phyloP scores from a whole-genome alignment of 1,140 invertebrate genomes.

The Cardiocondyla obscurior region DNA sequence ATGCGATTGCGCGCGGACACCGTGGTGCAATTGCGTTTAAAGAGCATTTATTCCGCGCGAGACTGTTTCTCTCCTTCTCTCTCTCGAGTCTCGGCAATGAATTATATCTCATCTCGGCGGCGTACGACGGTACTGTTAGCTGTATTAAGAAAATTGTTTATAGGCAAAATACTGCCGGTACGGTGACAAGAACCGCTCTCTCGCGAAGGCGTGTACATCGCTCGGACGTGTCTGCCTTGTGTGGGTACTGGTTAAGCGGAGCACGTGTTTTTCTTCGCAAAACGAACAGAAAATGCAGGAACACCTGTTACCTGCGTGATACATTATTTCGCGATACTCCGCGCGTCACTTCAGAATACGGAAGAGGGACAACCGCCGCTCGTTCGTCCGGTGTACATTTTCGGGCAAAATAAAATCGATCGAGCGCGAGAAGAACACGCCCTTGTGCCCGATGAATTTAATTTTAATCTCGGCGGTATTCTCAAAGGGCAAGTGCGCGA shows the following conservation, averaged over 20 bases:
- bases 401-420: slow-evolving; percentile 47
- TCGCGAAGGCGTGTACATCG: neutral
- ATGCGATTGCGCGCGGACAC: slow-evolving; percentile 40
- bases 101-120: slow-evolving; percentile 28
- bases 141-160: slow-evolving; percentile 54
- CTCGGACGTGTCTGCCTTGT: neutral
- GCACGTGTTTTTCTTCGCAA: slow-evolving; percentile 60
- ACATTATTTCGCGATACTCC: slow-evolving; percentile 44
- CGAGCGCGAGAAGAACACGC: slow-evolving; percentile 50
- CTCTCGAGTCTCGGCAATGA: neutral
- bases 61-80: neutral
- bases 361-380: neutral
- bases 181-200: slow-evolving; percentile 3
- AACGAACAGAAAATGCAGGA: slow-evolving; percentile 48
- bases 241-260: slow-evolving; percentile 36
- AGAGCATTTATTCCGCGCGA: slow-evolving; percentile 37
- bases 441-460: slow-evolving; percentile 21
- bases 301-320: slow-evolving; percentile 60
- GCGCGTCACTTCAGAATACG: slow-evolving; percentile 25
- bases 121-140: slow-evolving; percentile 35
- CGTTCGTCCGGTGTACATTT: slow-evolving; percentile 12
- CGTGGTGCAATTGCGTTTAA: slow-evolving; percentile 42
- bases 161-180: slow-evolving; percentile 22
- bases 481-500: neutral
- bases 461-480: slow-evolving; percentile 26